Evolutionary conservation across 2,888 invertebrate species (phyloP), one percentile per base, ranked within the genome.

Genomic region (Drosophila planitibia): DNA sequence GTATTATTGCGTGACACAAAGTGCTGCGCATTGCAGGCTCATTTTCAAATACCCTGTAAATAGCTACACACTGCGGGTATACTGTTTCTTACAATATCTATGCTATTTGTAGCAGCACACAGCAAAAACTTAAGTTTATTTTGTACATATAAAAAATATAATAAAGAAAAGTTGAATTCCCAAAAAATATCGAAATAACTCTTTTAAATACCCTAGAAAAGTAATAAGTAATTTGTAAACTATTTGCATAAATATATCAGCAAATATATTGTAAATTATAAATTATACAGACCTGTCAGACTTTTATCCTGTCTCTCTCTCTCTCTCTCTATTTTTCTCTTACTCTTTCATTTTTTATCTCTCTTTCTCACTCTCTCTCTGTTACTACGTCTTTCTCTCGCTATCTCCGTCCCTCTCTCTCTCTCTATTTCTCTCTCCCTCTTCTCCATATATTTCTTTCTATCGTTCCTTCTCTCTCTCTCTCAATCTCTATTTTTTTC

Each of bases 1-100:
- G 6, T n/a, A 22, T 44, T 82, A 74, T 89, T 81, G 85, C 87
- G 91, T 90, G 84, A 89, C 67, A 52, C 55, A 49, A 74, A 84
- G 35, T 61, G 57, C 66, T 49, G 83, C 68, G 84, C 78, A 70
- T 66, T 70, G 78, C 73, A 79, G 78, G 65, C 68, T 73, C 55
- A 68, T 54, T 78, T 73, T 28, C n/a, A n/a, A 51, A 54, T 74
- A 79, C 79, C 65, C 68, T 79, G 6, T 3, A 55, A 37, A 19
- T 14, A 4, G 0, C 5, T 1, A 1, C 0, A 2, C 2, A 16
- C 1, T 0, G 7, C 9, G 60, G 53, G 35, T 28, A 25, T 53
- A 28, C 0, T 3, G 3, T 28, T 3, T 28, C 3, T 28, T 28
- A 28, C 3, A 28, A 28, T 28, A 41, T 16, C n/a, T 25, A 1